Evolutionary conservation across 1,140 invertebrate genomes (phyloP).

Genomic region (Phymastichus coffea): DNA sequence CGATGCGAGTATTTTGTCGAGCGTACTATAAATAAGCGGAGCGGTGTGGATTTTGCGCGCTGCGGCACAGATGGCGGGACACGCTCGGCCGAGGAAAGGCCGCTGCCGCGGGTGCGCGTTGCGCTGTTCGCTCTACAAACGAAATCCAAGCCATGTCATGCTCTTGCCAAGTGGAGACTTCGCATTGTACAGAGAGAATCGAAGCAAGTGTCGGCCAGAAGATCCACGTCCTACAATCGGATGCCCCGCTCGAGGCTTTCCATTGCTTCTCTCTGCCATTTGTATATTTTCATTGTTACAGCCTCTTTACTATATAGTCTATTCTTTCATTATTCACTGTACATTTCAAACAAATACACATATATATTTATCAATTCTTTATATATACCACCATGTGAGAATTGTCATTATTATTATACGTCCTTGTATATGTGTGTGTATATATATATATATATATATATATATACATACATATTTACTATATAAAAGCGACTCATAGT

Average conservation of each 20-base stretch:
- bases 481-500: slow-evolving; percentile 28
- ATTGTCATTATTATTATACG: slow-evolving; percentile 35
- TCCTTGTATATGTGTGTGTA: no score
- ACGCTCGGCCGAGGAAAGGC: no score
- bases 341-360: slow-evolving; percentile 19
- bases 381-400: slow-evolving; percentile 37
- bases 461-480: slow-evolving; percentile 31
- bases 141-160: slow-evolving; percentile 15
- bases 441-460: no score
- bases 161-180: slow-evolving; percentile 1
- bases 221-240: no score
- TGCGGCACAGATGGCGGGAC: no score
- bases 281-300: slow-evolving; percentile 50
- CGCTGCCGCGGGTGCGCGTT: no score
- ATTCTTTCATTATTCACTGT: slow-evolving; percentile 43
- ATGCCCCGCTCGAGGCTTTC: no score
- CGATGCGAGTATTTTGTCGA: no score
- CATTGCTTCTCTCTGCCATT: no score
- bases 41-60: no score
- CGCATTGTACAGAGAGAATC: slow-evolving; percentile 9
- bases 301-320: slow-evolving; percentile 41
- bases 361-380: slow-evolving; percentile 35
- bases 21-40: no score
- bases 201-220: no score
- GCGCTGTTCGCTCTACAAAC: slow-evolving; percentile 8